A percentile compares a stretch with the other conserved stretches of the same genome.
These are phyloP conservation scores for Calliopsis andreniformis DNA, from an alignment of 1,140 invertebrate genomes.

Conservation along the genomic window DNA sequence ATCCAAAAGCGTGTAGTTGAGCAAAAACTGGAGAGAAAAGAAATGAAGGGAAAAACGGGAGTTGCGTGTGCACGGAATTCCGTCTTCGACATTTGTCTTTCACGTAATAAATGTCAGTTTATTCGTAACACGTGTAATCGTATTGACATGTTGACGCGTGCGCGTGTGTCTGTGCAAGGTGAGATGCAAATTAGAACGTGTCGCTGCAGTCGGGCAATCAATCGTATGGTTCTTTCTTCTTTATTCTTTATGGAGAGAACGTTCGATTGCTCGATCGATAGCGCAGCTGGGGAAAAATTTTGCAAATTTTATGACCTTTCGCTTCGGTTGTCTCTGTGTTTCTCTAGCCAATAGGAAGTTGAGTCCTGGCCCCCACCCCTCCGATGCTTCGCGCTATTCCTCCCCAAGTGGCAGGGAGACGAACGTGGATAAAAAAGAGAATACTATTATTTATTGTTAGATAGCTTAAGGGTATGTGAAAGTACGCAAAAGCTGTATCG, in stretches of 20 bases:
- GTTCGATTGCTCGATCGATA: neutral
- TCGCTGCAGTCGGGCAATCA: neutral
- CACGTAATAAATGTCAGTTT: slow-evolving; percentile 7
- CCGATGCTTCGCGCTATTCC: neutral
- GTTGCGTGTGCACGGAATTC: neutral
- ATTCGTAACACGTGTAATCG: slow-evolving; percentile 2
- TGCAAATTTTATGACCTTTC: neutral
- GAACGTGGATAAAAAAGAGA: slow-evolving; percentile 11
- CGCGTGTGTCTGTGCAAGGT: neutral
- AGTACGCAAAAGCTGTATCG: slow-evolving; percentile 33
- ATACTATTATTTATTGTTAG: slow-evolving; percentile 51
- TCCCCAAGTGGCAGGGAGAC: neutral
- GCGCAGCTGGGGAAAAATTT: neutral
- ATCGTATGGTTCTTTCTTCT: neutral
- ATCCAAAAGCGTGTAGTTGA: neutral
- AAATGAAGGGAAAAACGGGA: neutral
- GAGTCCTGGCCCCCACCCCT: neutral
- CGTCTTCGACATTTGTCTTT: slow-evolving; percentile 31
- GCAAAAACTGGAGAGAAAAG: neutral
- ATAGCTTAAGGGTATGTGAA: slow-evolving; percentile 33
- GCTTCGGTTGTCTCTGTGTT: neutral
- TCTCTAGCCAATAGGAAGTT: neutral
- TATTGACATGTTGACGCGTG: slow-evolving; percentile 2
- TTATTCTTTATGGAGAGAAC: neutral
- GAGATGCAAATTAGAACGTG: neutral